Percentiles rank a stretch among this genome's conserved stretches.
Evolutionary conservation across 2,113 vertebrate species (phyloP).

Genomic region (Cyanoliseus patagonus): DNA sequence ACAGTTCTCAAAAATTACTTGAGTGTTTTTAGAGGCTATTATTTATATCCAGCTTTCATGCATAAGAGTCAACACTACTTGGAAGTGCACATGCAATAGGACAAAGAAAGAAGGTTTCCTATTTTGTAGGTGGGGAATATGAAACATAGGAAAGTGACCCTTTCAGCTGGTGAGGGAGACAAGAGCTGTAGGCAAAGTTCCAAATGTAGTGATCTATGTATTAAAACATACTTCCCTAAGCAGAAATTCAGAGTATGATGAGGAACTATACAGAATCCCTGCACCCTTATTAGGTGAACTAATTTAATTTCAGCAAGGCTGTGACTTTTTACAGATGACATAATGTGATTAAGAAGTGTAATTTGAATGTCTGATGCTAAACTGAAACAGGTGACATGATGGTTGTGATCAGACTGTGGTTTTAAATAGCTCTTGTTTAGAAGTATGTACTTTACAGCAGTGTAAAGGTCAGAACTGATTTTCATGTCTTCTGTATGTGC

Average conservation of each 20-base stretch:
- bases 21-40: neutral
- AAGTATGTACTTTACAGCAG: neutral
- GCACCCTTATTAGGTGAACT: slow-evolving; percentile 6
- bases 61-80: neutral
- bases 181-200: neutral
- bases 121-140: neutral
- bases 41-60: neutral
- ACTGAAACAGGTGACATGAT: slow-evolving; percentile 24
- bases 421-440: slow-evolving; percentile 48
- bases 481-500: neutral
- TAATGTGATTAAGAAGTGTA: slow-evolving; percentile 38
- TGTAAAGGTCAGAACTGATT: slow-evolving; percentile 37
- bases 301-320: slow-evolving; percentile 32
- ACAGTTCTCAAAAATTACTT: neutral
- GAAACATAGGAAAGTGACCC: neutral
- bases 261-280: neutral
- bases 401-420: slow-evolving; percentile 10
- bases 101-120: neutral
- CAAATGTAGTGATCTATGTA: neutral
- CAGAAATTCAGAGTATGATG: neutral
- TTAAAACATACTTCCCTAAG: neutral
- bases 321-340: slow-evolving; percentile 29
- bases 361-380: slow-evolving; percentile 36
- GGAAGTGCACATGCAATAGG: neutral
- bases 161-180: neutral